These are phyloP conservation scores for Semibalanus balanoides DNA, from an alignment of 1,140 invertebrate species.

Conservation along the genomic window DNA sequence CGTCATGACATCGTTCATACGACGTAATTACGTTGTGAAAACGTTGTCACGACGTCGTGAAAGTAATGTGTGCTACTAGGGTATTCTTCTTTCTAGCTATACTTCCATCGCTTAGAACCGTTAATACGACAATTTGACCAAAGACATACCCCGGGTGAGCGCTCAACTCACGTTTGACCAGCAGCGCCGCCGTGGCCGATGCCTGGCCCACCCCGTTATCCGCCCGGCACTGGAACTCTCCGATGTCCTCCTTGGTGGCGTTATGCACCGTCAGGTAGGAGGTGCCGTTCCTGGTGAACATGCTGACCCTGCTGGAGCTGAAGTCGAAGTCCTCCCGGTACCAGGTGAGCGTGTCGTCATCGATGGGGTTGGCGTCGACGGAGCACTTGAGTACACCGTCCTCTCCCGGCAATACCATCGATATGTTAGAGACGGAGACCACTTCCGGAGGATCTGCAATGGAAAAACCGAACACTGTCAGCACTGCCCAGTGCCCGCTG, in stretches of 20 bases:
- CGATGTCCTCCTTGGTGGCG: constrained; percentile 68
- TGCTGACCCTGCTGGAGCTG: constrained; percentile 32
- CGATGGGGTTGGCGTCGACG: constrained; percentile 73
- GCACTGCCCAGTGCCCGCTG: too few species aligned
- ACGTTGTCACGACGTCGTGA: too few species aligned
- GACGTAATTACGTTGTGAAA: too few species aligned
- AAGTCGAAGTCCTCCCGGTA: constrained; percentile 50
- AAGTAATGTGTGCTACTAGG: too few species aligned
- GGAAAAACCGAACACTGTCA: too few species aligned
- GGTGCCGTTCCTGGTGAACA: constrained; percentile 37
- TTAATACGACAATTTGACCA: too few species aligned
- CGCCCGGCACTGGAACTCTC: constrained; percentile 74
- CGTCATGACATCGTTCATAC: too few species aligned
- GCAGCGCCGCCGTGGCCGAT: background rate
- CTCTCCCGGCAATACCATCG: constrained; percentile 35
- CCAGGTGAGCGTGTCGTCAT: constrained; percentile 74
- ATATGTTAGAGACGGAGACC: background rate
- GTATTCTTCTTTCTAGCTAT: too few species aligned
- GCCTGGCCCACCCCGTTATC: constrained; percentile 77
- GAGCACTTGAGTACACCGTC: constrained; percentile 74
- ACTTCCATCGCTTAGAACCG: too few species aligned
- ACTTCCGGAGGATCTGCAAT: background rate
- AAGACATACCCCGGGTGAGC: too few species aligned
- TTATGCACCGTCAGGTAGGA: constrained; percentile 63
- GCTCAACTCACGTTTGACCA: background rate